Base-by-base conservation (phyloP, 1,140 invertebrate genomes). In the Drepana arcuata region DNA sequence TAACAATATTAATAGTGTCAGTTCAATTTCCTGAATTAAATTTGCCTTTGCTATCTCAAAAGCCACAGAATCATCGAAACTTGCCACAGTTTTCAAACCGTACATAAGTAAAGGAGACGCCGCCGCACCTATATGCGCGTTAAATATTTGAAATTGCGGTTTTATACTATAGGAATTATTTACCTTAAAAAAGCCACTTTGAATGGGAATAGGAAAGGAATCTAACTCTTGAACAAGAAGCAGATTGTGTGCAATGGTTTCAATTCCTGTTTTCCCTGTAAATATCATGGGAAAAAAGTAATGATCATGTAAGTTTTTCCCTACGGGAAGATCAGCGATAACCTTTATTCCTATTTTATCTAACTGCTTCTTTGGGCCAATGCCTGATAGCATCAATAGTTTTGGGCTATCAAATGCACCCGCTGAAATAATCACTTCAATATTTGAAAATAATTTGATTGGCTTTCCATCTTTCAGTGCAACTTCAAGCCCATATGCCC, bases 251-350 rank as follows among this genome's bases (percentile, higher is more conserved):
- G 65, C 16, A 4, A 42, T 48, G 16, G 63, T 56, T 18, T 47
- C 26, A 9, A 72, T 21, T 11, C 69, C 75, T 14, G 15, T 25
- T 48, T 69, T 41, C 3, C 71, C 72, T 16, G 59, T 53, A 37
- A 71, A 13, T 44, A 48, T n/a, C 56, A 53, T 2, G 36, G 77
- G 11, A 27, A 47, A 64, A 41, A 82, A 7, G 41, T 82, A 62
- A 58, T 90, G 88, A 43, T 90, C 88, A 32, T 89, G 88, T 0
- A 93, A 78, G 69, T 93, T 93, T 23, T 86, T 70, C 0, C 92
- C 92, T 2, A 93, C 92, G 0, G 90, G 88, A 3, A 92, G 72
- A 49, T 92, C 86, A 4, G 78, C 44, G 1, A 88, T 35, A 0
- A 86, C 45, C 0, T 75, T 35, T 2, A 93, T 88, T 0, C 86